Conservation (phyloP, 92 coral and sea anemone species). For the Isaurus tuberculatus region DNA sequence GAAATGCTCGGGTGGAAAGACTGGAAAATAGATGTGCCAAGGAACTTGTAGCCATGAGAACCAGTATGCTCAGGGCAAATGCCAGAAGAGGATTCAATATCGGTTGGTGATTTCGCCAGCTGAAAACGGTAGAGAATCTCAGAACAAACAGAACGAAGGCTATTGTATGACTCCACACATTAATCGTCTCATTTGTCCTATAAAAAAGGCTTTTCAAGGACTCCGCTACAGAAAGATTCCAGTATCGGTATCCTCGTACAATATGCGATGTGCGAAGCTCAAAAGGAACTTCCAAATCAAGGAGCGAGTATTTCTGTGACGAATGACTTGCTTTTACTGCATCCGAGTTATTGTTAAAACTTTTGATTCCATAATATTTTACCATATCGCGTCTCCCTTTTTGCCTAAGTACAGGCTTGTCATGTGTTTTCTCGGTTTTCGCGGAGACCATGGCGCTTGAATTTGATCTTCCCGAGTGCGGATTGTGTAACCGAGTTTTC, state of each 20-base stretch:
- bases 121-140: conserved; percentile 47
- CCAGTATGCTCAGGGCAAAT: conserved; percentile 52
- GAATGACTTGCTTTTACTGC: not conserved
- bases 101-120: conserved; percentile 50
- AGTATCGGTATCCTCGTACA: conserved; percentile 54
- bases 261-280: conserved; percentile 51
- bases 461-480: not conserved
- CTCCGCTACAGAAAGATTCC: conserved; percentile 40
- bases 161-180: conserved; percentile 63
- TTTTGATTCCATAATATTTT: not conserved
- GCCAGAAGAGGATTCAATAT: conserved; percentile 57
- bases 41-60: conserved; percentile 56
- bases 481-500: not conserved
- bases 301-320: conserved; percentile 19
- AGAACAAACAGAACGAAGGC: conserved; percentile 51
- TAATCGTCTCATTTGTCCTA: conserved; percentile 50
- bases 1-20: conserved; percentile 53
- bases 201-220: conserved; percentile 52
- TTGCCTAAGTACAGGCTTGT: not conserved
- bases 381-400: not conserved
- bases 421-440: not conserved
- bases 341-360: not conserved
- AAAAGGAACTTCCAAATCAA: conserved; percentile 48
- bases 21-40: conserved; percentile 57
- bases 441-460: not conserved